Evolutionary conservation across 2,113 vertebrate species (phyloP).

Genomic region (Boulengeromyrus knoepffleri): DNA sequence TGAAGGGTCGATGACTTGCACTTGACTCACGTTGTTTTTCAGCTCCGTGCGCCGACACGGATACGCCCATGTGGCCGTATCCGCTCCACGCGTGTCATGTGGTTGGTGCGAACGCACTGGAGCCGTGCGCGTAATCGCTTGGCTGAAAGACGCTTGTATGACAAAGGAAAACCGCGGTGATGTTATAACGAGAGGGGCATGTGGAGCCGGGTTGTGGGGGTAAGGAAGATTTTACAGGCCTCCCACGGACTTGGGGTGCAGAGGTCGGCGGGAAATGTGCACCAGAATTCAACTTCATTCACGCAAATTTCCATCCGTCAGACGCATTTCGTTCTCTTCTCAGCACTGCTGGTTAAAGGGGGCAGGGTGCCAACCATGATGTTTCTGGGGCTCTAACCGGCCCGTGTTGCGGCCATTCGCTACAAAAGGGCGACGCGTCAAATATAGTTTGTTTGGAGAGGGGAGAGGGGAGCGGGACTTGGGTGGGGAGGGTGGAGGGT

Average conservation of each 20-base stretch:
- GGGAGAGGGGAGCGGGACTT: neutral
- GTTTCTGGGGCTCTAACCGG: neutral
- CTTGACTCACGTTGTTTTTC: slow-evolving; percentile 65
- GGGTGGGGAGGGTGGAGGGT: neutral
- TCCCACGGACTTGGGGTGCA: neutral
- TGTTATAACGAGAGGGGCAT: slow-evolving; percentile 25
- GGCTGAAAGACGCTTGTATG: slow-evolving; percentile 42
- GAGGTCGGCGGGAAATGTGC: neutral
- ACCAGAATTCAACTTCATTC: neutral
- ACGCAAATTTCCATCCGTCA: neutral
- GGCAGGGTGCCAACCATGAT: neutral
- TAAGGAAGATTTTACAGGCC: slow-evolving; percentile 1
- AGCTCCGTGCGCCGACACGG: slow-evolving; percentile 38
- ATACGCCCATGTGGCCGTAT: slow-evolving; percentile 46
- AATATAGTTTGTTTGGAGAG: slow-evolving; percentile 1
- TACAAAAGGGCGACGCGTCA: neutral
- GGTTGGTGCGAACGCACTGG: slow-evolving; percentile 48
- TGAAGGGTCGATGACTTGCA: slow-evolving; percentile 48
- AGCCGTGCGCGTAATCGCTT: slow-evolving; percentile 44
- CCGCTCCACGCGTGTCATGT: slow-evolving; percentile 34
- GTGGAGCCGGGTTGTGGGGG: neutral
- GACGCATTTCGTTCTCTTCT: neutral
- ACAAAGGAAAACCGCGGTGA: slow-evolving; percentile 44
- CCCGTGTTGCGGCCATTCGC: neutral
- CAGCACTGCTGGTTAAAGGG: neutral